Base-by-base conservation (phyloP, 1,140 invertebrate genomes). In the Apolygus lucorum region DNA sequence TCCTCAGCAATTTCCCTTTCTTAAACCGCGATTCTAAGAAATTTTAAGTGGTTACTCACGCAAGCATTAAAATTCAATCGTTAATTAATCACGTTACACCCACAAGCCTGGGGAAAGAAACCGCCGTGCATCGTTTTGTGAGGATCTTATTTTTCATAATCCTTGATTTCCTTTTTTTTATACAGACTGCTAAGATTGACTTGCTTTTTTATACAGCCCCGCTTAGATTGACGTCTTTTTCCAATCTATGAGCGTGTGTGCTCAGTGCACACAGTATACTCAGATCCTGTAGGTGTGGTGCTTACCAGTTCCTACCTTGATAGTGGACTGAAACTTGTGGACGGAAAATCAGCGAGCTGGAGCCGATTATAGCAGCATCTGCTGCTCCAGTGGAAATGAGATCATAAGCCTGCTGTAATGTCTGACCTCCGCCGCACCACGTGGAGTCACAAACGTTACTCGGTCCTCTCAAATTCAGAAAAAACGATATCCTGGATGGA, bases 361-460 rank as follows among this genome's bases (percentile, higher is more conserved):
- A 87, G 8, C 84, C 87, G 25, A 91, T 85, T 70, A 91, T 81
- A 14, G 87, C 88, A 21, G 84, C 79, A 73, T 90, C 87, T 76
- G 84, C 87, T 70, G 85, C 80, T 1, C 85, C 86, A 63, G 80
- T 80, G 67, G 83, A 78, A 24, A 91, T 85, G 25, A 84, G 82
- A 59, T 81, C 76, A 29, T 86, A 80, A 17, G 87, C 89, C 71
- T 86, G 79, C 72, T 84, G 78, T n/a, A 91, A 74, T 8, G 86
- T 86, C 73, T 89, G 78, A 17, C 88, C 78, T 72, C 87, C 87
- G 2, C 87, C 87, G 1, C 86, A 84, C 80, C 88, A 91, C 14
- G 87, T 87, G 26, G 86, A 86, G 76, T 91, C 88, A 49, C 89
- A 82, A 1, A 84, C 80, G 74, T 83, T 88, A 76, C 87, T 89